Conservation (phyloP, 2,888 invertebrate genomes). For the Sturmia bella region DNA sequence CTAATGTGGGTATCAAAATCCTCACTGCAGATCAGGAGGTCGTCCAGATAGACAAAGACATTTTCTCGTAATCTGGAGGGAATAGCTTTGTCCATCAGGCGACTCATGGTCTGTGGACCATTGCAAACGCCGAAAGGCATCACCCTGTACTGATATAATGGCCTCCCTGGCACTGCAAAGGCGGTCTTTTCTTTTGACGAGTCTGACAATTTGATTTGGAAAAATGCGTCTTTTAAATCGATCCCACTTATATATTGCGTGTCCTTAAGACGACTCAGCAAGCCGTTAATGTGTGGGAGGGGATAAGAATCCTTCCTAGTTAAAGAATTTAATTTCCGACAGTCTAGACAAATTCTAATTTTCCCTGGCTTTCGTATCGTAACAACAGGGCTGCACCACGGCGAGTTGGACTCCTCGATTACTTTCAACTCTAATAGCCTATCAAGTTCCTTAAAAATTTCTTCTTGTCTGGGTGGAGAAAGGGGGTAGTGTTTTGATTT, state of each 20-base stretch:
- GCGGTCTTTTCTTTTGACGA: too few species aligned
- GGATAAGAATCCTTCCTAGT: slow-evolving; percentile 64
- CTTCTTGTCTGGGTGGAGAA: slow-evolving; percentile 57
- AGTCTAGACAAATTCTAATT: slow-evolving; percentile 57
- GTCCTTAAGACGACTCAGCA: slow-evolving; percentile 50
- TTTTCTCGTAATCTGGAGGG: slow-evolving; percentile 26
- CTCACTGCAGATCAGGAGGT: slow-evolving; percentile 14
- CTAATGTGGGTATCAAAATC: slow-evolving; percentile 24
- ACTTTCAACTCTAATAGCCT: slow-evolving; percentile 47
- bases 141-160: slow-evolving; percentile 68
- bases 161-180: too few species aligned
- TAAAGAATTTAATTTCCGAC: slow-evolving; percentile 50
- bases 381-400: slow-evolving; percentile 50
- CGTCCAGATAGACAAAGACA: slow-evolving; percentile 31
- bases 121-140: slow-evolving; percentile 70
- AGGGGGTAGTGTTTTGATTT: slow-evolving; percentile 57
- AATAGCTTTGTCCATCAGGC: slow-evolving; percentile 52
- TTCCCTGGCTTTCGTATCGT: slow-evolving; percentile 51
- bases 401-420: slow-evolving; percentile 52
- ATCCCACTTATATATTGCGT: too few species aligned
- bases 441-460: slow-evolving; percentile 57
- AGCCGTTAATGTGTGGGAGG: slow-evolving; percentile 55
- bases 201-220: slow-evolving; percentile 50
- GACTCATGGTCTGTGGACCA: slow-evolving; percentile 63
- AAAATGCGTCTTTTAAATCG: too few species aligned